Conservation (phyloP, 2,888 invertebrate species). For the Anorthoa munda region DNA sequence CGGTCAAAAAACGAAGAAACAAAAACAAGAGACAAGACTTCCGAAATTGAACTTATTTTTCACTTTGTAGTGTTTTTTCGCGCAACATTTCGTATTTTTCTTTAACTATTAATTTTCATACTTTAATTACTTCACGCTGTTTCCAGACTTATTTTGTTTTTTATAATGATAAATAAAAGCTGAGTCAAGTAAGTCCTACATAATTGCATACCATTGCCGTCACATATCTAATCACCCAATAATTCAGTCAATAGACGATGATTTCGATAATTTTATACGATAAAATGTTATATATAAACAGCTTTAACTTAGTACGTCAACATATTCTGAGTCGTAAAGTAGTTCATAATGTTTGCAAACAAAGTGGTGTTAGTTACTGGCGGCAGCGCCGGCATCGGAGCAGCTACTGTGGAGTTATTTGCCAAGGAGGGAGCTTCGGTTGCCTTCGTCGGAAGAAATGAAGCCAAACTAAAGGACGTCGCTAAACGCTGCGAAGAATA, state of each 20-base stretch:
- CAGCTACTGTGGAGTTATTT: slow-evolving; percentile 91
- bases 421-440: slow-evolving; percentile 91
- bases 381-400: too few relatives aligned
- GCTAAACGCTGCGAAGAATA: slow-evolving; percentile 71
- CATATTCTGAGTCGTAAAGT: background rate
- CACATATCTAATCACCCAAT: background rate
- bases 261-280: background rate
- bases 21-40: too few relatives aligned
- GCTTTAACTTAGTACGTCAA: background rate
- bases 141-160: too few relatives aligned
- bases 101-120: too few relatives aligned
- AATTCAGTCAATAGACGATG: background rate
- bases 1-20: too few relatives aligned
- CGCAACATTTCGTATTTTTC: too few relatives aligned
- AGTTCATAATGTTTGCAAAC: slow-evolving; percentile 69
- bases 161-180: slow-evolving; percentile 2
- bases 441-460: slow-evolving; percentile 92
- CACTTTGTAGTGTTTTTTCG: too few relatives aligned
- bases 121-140: too few relatives aligned
- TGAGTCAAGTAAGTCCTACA: background rate
- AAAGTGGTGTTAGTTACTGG: slow-evolving; percentile 82
- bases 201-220: background rate
- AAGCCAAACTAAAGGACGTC: slow-evolving; percentile 91
- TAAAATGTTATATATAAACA: slow-evolving; percentile 11
- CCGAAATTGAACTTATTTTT: too few relatives aligned